phyloP scores from a whole-genome alignment of 2,797 vertebrate genomes.

The Lagorchestes hirsutus region DNA sequence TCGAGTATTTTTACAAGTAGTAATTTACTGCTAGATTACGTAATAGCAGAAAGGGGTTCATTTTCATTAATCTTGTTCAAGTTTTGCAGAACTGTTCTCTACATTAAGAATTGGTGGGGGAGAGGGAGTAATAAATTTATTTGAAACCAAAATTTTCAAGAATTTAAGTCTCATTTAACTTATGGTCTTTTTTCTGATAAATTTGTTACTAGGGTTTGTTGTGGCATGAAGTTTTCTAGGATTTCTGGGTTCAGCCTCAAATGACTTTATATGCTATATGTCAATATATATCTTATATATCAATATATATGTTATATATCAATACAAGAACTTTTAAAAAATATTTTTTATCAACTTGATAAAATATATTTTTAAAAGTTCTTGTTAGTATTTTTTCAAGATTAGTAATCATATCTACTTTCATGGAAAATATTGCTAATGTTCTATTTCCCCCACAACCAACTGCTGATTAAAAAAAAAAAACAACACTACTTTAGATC shows the following conservation, averaged over 20 bases:
- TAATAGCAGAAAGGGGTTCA: background rate
- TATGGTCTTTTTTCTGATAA: background rate
- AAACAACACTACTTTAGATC: background rate
- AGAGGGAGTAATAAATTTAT: background rate
- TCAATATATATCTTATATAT: background rate
- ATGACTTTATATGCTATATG: background rate
- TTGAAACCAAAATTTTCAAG: background rate
- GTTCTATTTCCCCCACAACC: background rate
- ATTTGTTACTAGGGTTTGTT: background rate
- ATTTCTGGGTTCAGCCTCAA: background rate
- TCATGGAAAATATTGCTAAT: background rate
- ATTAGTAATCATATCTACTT: background rate
- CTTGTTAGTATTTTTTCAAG: background rate
- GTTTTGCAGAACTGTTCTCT: background rate
- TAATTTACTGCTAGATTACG: background rate
- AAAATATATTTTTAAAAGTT: background rate
- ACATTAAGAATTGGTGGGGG: background rate
- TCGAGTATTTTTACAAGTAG: conserved; percentile 50
- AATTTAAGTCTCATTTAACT: background rate
- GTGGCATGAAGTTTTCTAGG: background rate
- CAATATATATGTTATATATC: too few relatives aligned
- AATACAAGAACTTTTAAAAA: too few relatives aligned
- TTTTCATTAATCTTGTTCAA: background rate
- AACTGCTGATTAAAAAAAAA: background rate
- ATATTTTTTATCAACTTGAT: background rate